A percentile compares a stretch with the other conserved stretches of the same genome.
These are phyloP conservation scores for Cephus pulcher DNA, from an alignment of 2,888 invertebrate genomes.

Conservation along the genomic window DNA sequence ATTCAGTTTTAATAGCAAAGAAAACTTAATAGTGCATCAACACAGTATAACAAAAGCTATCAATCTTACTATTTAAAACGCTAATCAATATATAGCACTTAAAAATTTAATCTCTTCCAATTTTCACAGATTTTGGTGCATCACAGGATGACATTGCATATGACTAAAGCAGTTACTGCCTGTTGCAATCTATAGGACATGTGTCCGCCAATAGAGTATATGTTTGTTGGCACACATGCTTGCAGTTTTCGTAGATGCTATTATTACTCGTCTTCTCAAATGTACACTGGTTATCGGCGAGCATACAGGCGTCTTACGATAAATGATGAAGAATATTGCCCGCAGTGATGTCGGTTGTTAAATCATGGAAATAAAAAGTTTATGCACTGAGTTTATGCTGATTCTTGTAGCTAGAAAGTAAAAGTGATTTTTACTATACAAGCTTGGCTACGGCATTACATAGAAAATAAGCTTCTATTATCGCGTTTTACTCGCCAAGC, in stretches of 20 bases:
- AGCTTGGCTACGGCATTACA: not conserved
- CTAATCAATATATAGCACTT: not conserved
- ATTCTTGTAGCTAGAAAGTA: not conserved
- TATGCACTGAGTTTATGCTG: not conserved
- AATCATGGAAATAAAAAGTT: not conserved
- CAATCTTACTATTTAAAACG: not conserved
- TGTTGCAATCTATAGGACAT: not conserved
- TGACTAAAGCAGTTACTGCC: not conserved
- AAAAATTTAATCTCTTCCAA: not conserved
- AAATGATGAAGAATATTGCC: not conserved
- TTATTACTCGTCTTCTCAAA: slow-evolving; percentile 1
- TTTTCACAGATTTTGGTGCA: not conserved
- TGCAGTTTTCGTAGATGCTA: slow-evolving; percentile 1
- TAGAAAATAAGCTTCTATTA: not conserved
- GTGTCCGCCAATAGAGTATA: not conserved
- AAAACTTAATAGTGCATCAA: too few species aligned
- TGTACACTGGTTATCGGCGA: not conserved
- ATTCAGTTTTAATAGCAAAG: not conserved
- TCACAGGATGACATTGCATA: not conserved
- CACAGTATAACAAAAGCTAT: not conserved
- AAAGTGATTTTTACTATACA: not conserved
- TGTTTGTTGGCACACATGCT: not conserved
- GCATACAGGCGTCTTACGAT: not conserved
- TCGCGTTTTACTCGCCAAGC: not conserved
- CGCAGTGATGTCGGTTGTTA: not conserved